Evolutionary conservation across 2,113 vertebrate species (phyloP).

Genomic region (Albula glossodonta): DNA sequence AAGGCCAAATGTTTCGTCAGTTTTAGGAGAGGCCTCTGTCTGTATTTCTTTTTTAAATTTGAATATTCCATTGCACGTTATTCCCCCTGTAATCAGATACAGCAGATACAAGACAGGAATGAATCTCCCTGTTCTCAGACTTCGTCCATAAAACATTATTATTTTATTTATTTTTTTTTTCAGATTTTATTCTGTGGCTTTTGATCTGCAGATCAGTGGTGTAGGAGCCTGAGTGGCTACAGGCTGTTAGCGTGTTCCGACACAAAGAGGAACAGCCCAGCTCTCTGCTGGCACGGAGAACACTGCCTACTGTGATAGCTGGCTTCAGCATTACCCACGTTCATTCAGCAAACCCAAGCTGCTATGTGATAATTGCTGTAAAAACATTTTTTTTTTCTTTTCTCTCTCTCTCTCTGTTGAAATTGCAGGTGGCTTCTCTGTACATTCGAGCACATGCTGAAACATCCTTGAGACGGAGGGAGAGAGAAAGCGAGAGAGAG

Average conservation of each 20-base stretch:
- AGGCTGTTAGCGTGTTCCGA: conserved; percentile 26
- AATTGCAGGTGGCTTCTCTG: conserved; percentile 58
- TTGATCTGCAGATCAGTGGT: conserved; percentile 25
- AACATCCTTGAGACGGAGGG: conserved; percentile 42
- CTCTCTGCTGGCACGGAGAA: neutral
- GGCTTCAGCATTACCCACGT: neutral
- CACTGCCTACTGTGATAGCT: conserved; percentile 11
- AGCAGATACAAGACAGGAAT: neutral
- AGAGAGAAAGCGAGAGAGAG: conserved; percentile 31
- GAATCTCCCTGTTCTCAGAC: neutral
- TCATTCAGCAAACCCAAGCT: neutral
- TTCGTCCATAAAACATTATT: neutral
- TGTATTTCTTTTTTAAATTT: neutral
- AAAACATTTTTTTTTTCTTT: conserved; percentile 35
- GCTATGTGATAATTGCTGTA: neutral
- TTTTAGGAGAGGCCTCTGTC: neutral
- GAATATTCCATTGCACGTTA: neutral
- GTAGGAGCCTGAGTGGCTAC: neutral
- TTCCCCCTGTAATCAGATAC: neutral
- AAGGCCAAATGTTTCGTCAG: neutral
- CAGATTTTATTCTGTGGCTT: neutral
- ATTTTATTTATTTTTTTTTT: neutral
- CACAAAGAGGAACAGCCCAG: conserved; percentile 17
- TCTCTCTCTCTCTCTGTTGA: conserved; percentile 32
- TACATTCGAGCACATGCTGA: conserved; percentile 45